phyloP scores from a whole-genome alignment of 1,140 invertebrate species.

The Euschistus heros region DNA sequence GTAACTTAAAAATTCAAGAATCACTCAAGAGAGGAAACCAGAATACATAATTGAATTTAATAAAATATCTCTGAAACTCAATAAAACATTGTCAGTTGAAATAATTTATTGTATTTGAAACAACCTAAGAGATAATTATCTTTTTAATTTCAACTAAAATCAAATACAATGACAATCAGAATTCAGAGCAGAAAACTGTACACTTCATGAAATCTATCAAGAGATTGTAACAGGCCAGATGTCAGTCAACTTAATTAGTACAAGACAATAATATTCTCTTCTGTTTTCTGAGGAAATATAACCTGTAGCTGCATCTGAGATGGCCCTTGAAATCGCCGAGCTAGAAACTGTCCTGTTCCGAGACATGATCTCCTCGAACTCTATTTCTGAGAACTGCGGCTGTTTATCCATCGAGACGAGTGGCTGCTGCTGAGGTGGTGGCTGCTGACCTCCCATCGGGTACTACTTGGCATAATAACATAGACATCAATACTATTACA shows the following conservation, averaged over 20 bases:
- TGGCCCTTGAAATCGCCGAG: conserved; percentile 90
- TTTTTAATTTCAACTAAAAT: no score
- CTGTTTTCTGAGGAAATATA: neutral
- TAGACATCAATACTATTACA: no score
- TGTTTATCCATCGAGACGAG: conserved; percentile 1
- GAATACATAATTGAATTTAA: no score
- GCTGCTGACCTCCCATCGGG: conserved; percentile 5
- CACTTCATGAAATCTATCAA: no score
- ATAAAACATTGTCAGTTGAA: no score
- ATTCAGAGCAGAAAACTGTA: no score
- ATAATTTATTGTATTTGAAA: no score
- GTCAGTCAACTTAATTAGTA: neutral
- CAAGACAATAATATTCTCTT: neutral
- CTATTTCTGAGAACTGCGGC: conserved; percentile 61
- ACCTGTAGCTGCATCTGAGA: conserved; percentile 89
- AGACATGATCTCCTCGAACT: conserved; percentile 98
- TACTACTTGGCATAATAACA: neutral
- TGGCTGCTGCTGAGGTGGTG: neutral
- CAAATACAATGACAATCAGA: no score
- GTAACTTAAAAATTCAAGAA: no score
- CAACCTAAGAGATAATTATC: no score
- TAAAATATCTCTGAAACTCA: no score
- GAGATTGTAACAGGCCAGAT: neutral
- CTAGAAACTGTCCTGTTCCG: conserved; percentile 94
- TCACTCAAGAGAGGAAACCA: no score